Evolutionary conservation across 2,888 invertebrate genomes (phyloP).

Genomic region (Limnephilus marmoratus): DNA sequence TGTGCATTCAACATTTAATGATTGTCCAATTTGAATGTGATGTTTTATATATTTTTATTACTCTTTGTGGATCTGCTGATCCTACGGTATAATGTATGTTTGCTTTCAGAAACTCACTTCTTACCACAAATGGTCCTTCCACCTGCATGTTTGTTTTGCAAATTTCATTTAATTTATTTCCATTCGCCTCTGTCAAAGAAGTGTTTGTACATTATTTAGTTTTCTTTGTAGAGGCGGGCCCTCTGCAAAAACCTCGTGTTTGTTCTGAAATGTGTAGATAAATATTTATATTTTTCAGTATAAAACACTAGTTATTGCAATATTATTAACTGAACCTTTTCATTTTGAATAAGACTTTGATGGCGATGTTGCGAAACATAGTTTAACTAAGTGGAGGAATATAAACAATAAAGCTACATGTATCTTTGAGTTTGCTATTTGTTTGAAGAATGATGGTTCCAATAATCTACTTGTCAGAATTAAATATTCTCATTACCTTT

Average conservation of each 20-base stretch:
- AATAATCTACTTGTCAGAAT: slow-evolving; percentile 2
- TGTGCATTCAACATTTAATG: not conserved
- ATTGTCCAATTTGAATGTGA: slow-evolving; percentile 34
- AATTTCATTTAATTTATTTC: not conserved
- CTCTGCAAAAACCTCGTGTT: not conserved
- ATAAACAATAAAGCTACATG: not conserved
- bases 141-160: slow-evolving; percentile 19
- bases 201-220: not conserved
- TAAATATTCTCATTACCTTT: not conserved
- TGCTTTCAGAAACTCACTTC: slow-evolving; percentile 15
- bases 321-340: not conserved
- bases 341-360: not conserved
- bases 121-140: not conserved
- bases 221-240: slow-evolving; percentile 8
- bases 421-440: not conserved
- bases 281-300: not conserved
- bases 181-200: not conserved
- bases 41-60: slow-evolving; percentile 24
- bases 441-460: not conserved
- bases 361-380: not conserved
- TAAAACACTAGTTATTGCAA: not conserved
- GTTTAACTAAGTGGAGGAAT: slow-evolving; percentile 18
- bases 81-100: not conserved
- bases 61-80: not conserved
- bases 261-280: slow-evolving; percentile 16